Evolutionary conservation across 2,797 vertebrate genomes (phyloP).

Genomic region (Alcedo atthis): DNA sequence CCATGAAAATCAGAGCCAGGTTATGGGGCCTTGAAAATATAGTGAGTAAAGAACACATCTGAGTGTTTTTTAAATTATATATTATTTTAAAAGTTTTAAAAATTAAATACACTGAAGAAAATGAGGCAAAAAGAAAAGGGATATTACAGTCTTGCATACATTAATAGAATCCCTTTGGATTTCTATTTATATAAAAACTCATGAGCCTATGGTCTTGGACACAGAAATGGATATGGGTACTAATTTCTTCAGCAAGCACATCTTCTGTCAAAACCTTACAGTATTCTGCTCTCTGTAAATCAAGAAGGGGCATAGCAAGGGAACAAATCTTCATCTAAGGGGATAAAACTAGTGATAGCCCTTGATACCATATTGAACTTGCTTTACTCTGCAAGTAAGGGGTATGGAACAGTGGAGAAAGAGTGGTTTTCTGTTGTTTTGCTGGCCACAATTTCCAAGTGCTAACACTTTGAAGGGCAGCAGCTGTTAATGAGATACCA

Average conservation of each 20-base stretch:
- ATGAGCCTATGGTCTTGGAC: background rate
- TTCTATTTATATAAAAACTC: background rate
- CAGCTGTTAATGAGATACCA: background rate
- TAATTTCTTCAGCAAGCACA: background rate
- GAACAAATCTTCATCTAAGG: background rate
- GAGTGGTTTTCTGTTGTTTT: background rate
- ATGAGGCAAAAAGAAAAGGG: background rate
- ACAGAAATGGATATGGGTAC: background rate
- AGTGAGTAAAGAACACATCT: background rate
- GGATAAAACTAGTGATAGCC: background rate
- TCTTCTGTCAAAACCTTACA: background rate
- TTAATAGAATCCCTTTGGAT: background rate
- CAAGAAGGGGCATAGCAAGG: background rate
- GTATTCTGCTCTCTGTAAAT: background rate
- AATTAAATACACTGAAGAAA: background rate
- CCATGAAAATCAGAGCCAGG: background rate
- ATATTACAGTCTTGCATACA: background rate
- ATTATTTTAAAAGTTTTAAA: background rate
- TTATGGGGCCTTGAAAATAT: background rate
- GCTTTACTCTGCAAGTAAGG: background rate
- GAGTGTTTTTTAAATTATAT: background rate
- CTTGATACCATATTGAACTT: background rate
- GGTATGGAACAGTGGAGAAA: background rate
- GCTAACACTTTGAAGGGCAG: background rate
- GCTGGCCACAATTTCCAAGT: background rate